Evolutionary conservation across 2,113 vertebrate genomes (phyloP), one percentile per base, ranked within the genome.

Genomic region (Oreochromis niloticus): DNA sequence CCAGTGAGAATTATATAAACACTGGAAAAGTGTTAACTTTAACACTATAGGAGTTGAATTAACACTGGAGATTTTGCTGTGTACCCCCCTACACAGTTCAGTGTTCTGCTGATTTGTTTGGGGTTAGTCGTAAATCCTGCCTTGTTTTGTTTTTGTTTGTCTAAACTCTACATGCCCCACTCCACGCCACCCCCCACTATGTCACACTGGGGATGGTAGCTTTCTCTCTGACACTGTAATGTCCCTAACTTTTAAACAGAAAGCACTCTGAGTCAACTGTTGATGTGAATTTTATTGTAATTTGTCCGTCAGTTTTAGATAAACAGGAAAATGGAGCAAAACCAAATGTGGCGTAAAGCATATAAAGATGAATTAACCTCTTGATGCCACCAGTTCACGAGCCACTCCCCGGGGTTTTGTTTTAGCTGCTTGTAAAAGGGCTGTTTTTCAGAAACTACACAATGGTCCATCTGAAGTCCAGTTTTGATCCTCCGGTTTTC

Each of bases 331-430:
- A 16, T 52, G 17, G 48, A 52, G 8, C 16, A 19, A 50, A 50
- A 17, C 6, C 48, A 50, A 52, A 50, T 17, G 7, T 50, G 14
- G 16, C 48, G 4, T 50, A 4, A 43, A 43, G 12, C 2, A 43
- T 71, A 71, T 71, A 0, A 71, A 43, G 66, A 71, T 9, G 12
- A 71, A 24, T 71, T 24, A 46, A 1, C 39, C 12, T 46, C 7
- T 71, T 46, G 34, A 5, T 66, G 0, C 11, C 63, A 41, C n/a
- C 0, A 41, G 63, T 14, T 4, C n/a, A 43, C 5, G 1, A 71
- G 39, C 3, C 3, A 24, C n/a, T 71, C 3, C 36, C 4, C 2
- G 7, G 3, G 2, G 7, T 71, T 71, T 43, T 16, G 7, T 71
- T 50, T 50, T 19, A 50, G 48, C 16, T 50, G 17, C 48, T 4